Base-by-base conservation (phyloP, 2,113 vertebrate genomes). In the Ictidomys tridecemlineatus region DNA sequence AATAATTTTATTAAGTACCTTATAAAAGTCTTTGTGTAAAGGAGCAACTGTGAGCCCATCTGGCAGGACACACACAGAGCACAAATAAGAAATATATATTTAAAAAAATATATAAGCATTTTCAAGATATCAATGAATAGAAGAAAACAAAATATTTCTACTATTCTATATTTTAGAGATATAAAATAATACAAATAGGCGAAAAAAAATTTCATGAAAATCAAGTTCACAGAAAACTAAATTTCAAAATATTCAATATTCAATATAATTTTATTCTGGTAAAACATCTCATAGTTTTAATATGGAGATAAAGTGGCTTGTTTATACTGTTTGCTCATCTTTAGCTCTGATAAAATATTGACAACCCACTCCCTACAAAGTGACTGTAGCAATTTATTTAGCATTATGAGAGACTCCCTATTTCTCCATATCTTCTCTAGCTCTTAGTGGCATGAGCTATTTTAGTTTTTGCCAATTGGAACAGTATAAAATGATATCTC, bases 221-320 rank as follows among this genome's bases (percentile, higher is more conserved):
- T n/a, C 18, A 51, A n/a, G 32, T 91, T 74, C 82, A 79, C 42
- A 65, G 30, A 93, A 87, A 58, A 65, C 22, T 94, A 94, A 92
- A 84, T 42, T 85, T 79, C 32, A 73, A 65, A 32, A 58, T 28
- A 91, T 37, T 84, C 32, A 74, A 78, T 13, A 79, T 76, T 82
- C 26, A 45, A 39, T 73, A 28, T 37, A 76, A 78, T 63, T 63
- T 56, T 77, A 58, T 34, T 84, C 78, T 91, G n/a, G 63, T 30
- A 6, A 89, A 18, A 65, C 84, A 88, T 26, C 8, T 84, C 63
- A 28, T 82, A 76, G 63, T 74, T 58, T 67, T 83, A 82, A 58
- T 56, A 56, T 69, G 39, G 18, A 76, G 56, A 14, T 88, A 13
- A 94, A 91, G 88, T 16, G 30, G 1, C 42, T 56, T 8, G 63